Conservation (phyloP, 2,888 invertebrate species). For the Frankliniella fusca region DNA sequence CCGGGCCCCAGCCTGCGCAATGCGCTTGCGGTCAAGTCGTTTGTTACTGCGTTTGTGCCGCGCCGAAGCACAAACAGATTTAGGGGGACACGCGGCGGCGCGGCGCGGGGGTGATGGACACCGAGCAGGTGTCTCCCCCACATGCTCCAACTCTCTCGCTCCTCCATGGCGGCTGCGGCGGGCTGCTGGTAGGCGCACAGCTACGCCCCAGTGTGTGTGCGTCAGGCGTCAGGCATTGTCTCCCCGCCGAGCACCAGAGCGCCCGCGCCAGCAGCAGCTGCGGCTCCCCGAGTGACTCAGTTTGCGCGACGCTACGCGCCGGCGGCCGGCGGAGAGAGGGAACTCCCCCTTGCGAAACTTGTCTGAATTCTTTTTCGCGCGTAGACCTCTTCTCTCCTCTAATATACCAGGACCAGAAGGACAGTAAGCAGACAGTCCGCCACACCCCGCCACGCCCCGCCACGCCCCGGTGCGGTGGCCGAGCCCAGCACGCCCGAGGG, state of each 20-base stretch:
- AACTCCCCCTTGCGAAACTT: too few relatives aligned
- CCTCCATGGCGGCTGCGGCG: not conserved
- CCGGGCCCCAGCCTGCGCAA: not conserved
- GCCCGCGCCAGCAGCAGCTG: not conserved
- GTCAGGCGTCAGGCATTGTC: not conserved
- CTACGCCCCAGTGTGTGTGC: not conserved
- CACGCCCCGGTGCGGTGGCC: too few relatives aligned
- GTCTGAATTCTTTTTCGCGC: too few relatives aligned
- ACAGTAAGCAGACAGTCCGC: too few relatives aligned
- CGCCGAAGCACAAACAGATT: too few relatives aligned
- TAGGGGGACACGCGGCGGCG: not conserved
- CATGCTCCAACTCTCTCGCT: not conserved
- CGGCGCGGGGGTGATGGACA: conserved; percentile 12
- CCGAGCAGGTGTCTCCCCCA: not conserved
- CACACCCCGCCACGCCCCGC: too few relatives aligned
- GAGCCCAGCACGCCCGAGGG: too few relatives aligned
- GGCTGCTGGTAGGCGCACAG: too few relatives aligned
- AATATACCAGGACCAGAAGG: too few relatives aligned
- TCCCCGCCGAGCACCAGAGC: not conserved
- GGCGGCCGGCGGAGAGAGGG: too few relatives aligned
- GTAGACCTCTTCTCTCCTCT: too few relatives aligned
- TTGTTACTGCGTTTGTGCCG: not conserved
- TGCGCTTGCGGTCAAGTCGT: not conserved
- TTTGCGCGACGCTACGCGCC: too few relatives aligned
- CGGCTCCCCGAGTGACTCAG: not conserved